Conservation (phyloP, 2,113 vertebrate species). For the Leptobrachium leishanense region DNA sequence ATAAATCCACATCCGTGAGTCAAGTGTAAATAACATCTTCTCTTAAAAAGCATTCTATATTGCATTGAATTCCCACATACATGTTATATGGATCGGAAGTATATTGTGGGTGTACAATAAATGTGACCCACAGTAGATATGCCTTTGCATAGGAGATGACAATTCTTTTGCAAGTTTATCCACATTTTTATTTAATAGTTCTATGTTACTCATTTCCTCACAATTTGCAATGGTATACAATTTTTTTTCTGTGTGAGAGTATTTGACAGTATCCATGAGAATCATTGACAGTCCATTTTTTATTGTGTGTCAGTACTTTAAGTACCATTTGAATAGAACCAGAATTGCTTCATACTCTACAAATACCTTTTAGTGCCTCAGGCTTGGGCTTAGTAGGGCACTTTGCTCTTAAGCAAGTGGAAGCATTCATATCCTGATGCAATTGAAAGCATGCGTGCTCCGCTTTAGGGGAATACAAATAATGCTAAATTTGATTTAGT, state of each 20-base stretch:
- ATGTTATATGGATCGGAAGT: too few relatives aligned
- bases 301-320: slow-evolving; percentile 23
- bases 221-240: too few relatives aligned
- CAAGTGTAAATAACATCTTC: not conserved
- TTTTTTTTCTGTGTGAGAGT: too few relatives aligned
- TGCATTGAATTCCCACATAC: too few relatives aligned
- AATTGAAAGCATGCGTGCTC: slow-evolving; percentile 37
- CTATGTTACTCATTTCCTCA: too few relatives aligned
- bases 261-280: too few relatives aligned
- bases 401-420: slow-evolving; percentile 11
- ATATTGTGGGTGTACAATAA: too few relatives aligned
- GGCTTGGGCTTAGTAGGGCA: slow-evolving; percentile 14
- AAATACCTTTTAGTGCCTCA: slow-evolving; percentile 36
- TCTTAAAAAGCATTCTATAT: not conserved
- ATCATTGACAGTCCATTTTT: not conserved
- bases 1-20: not conserved
- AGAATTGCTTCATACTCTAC: slow-evolving; percentile 25
- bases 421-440: slow-evolving; percentile 36
- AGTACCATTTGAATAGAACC: slow-evolving; percentile 21
- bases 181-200: too few relatives aligned
- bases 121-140: too few relatives aligned
- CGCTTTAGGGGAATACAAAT: slow-evolving; percentile 28
- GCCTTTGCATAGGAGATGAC: too few relatives aligned
- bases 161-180: too few relatives aligned
- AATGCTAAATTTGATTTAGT: slow-evolving; percentile 30